These are phyloP conservation scores for Aurelia coerulea DNA, from an alignment of 30 jellyfish, hydroid and myxozoan species.

Conservation along the genomic window DNA sequence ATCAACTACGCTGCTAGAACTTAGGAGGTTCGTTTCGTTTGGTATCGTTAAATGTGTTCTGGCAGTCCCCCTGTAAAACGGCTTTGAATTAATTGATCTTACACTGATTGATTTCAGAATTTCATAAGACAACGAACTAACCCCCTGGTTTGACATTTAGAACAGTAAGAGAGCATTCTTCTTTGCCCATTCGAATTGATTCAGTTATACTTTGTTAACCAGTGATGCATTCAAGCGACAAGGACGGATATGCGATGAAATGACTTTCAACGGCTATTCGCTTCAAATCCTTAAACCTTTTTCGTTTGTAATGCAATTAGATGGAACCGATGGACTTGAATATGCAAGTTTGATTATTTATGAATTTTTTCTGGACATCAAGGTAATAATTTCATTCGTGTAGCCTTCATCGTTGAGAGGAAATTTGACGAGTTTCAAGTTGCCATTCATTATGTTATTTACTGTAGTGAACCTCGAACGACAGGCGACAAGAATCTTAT, in stretches of 20 bases:
- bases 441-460: no score
- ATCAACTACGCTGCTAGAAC: no score
- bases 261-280: background rate
- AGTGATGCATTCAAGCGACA: slow-evolving; percentile 31
- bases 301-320: slow-evolving; percentile 1
- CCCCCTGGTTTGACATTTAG: no score
- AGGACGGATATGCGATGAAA: slow-evolving; percentile 7
- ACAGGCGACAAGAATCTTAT: slow-evolving; percentile 10
- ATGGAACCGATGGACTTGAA: background rate
- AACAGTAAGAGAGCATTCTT: no score
- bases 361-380: background rate
- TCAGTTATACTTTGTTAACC: slow-evolving; percentile 6
- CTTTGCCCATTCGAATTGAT: background rate
- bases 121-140: no score
- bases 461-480: background rate
- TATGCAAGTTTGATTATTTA: background rate
- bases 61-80: no score
- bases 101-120: no score
- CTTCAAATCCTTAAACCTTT: background rate
- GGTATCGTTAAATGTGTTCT: no score
- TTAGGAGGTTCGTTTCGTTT: no score
- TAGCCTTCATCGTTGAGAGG: no score
- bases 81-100: no score
- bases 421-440: no score
- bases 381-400: background rate